phyloP scores from a whole-genome alignment of 1,140 invertebrate species.

The Parasteatoda tepidariorum region DNA sequence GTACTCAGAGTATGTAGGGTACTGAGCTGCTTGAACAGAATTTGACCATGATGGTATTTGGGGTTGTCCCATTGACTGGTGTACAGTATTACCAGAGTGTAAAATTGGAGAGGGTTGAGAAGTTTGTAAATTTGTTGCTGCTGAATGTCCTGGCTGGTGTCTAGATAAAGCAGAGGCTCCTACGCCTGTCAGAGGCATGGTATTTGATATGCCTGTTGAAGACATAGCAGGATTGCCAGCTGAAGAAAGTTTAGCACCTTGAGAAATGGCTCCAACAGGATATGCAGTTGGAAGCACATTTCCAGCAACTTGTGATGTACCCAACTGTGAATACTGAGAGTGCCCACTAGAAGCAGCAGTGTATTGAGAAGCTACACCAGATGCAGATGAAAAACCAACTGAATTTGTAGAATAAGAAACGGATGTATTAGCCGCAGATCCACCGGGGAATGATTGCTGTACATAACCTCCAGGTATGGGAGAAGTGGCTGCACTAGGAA shows the following conservation, averaged over 20 bases:
- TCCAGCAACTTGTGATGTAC: background rate
- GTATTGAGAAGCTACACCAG: background rate
- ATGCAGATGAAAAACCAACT: too few relatives aligned
- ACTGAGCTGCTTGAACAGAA: background rate
- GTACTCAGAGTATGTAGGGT: background rate
- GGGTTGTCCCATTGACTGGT: background rate
- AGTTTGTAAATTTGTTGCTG: too few relatives aligned
- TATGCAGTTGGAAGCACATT: background rate
- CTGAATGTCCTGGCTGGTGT: too few relatives aligned
- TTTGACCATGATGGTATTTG: background rate
- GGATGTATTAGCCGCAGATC: background rate
- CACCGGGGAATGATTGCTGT: background rate
- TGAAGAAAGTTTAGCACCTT: background rate
- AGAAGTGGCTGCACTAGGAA: too few relatives aligned
- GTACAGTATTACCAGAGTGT: background rate
- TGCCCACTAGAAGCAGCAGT: background rate
- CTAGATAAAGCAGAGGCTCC: too few relatives aligned
- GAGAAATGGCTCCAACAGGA: background rate
- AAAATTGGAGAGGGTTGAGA: too few relatives aligned
- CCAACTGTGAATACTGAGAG: too few relatives aligned
- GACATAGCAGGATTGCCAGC: background rate
- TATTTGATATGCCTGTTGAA: background rate
- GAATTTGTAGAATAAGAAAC: background rate
- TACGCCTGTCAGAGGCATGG: too few relatives aligned
- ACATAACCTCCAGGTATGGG: too few relatives aligned